A percentile compares a stretch with the other conserved stretches of the same genome.
These are phyloP conservation scores for Diabrotica balteata DNA, from an alignment of 2,888 invertebrate species.

Conservation along the genomic window DNA sequence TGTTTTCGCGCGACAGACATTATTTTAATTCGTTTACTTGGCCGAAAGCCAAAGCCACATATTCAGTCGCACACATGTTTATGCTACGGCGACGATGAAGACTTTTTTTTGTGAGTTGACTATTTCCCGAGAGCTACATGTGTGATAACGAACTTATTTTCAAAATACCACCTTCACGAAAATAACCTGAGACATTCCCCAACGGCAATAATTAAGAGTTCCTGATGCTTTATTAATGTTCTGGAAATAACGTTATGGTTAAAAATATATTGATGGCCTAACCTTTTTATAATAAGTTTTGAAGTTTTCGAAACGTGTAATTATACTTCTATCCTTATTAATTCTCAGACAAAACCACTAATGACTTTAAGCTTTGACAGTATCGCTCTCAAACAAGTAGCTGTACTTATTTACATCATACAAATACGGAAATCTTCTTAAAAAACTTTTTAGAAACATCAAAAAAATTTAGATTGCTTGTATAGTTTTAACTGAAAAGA, in stretches of 20 bases:
- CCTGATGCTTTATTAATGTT: conserved; percentile 28
- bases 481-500: too few species aligned
- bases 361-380: background rate
- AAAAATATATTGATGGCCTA: conserved; percentile 12
- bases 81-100: conserved; percentile 41
- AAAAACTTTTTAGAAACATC: too few species aligned
- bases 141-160: conserved; percentile 53
- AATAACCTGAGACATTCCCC: conserved; percentile 42
- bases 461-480: too few species aligned
- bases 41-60: conserved; percentile 52
- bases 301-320: background rate
- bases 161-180: conserved; percentile 45
- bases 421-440: too few species aligned
- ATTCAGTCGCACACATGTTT: conserved; percentile 52
- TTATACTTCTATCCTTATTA: too few species aligned
- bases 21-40: conserved; percentile 61
- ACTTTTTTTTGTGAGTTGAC: conserved; percentile 39
- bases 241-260: conserved; percentile 10
- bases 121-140: conserved; percentile 40
- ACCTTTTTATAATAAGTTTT: conserved; percentile 1
- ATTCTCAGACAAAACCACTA: background rate
- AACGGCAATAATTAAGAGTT: conserved; percentile 38
- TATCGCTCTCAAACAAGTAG: too few species aligned
- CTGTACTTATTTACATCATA: too few species aligned
- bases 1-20: conserved; percentile 62